These are phyloP conservation scores for Helicoverpa armigera DNA, from an alignment of 1,140 invertebrate genomes.

Conservation along the genomic window DNA sequence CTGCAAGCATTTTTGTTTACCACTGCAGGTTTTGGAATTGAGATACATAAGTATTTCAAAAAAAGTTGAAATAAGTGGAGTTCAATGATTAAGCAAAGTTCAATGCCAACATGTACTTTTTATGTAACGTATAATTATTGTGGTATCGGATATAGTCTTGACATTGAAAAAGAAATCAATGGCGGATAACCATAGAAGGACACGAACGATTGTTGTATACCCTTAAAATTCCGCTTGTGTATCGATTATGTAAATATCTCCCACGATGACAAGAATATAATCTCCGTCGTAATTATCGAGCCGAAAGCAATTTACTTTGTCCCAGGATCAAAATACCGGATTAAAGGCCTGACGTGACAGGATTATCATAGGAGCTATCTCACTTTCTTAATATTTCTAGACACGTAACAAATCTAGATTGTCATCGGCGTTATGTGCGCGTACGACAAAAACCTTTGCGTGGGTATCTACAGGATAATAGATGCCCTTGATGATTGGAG, in stretches of 20 bases:
- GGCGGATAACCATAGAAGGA: neutral
- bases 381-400: conserved; percentile 58
- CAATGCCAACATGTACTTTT: too few species aligned
- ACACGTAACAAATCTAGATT: conserved; percentile 61
- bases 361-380: conserved; percentile 36
- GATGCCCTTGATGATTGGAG: conserved; percentile 52
- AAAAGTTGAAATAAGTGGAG: too few species aligned
- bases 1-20: too few species aligned
- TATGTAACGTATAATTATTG: neutral
- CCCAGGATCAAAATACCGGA: conserved; percentile 48
- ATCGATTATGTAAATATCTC: conserved; percentile 48
- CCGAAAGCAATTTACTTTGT: conserved; percentile 55
- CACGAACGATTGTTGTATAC: conserved; percentile 8
- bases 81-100: too few species aligned
- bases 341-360: conserved; percentile 47
- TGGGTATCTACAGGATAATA: conserved; percentile 50
- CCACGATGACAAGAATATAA: conserved; percentile 47
- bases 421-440: conserved; percentile 52
- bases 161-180: conserved; percentile 14
- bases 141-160: neutral
- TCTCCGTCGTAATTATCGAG: conserved; percentile 49
- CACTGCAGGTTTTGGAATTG: too few species aligned
- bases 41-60: too few species aligned
- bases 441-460: conserved; percentile 53
- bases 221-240: conserved; percentile 47